phyloP scores from a whole-genome alignment of 1,140 invertebrate species.

The Diabrotica undecimpunctata region DNA sequence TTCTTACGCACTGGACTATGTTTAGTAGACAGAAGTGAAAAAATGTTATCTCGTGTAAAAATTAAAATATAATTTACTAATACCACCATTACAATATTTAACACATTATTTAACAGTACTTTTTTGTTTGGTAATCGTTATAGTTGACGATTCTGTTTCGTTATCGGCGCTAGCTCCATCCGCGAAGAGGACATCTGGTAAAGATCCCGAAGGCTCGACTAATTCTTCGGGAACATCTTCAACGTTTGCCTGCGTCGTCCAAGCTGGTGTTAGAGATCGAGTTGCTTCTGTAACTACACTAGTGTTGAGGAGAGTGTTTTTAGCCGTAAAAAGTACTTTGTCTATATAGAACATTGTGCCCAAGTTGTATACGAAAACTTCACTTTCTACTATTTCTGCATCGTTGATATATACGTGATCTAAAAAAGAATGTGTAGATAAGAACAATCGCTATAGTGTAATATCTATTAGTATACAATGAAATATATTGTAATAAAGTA shows the following conservation, averaged over 20 bases:
- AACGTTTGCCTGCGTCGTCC: slow-evolving; percentile 41
- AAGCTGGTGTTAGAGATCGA: slow-evolving; percentile 14
- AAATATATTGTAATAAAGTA: neutral
- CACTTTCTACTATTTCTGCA: slow-evolving; percentile 55
- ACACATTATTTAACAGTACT: slow-evolving; percentile 14
- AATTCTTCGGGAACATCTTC: slow-evolving; percentile 52
- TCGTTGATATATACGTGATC: slow-evolving; percentile 53
- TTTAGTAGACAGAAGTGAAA: neutral
- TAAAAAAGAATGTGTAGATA: slow-evolving; percentile 27
- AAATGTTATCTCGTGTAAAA: neutral
- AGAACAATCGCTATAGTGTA: neutral
- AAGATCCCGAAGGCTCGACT: slow-evolving; percentile 37
- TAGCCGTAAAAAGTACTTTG: slow-evolving; percentile 51
- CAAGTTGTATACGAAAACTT: slow-evolving; percentile 60
- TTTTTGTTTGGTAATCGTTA: slow-evolving; percentile 11
- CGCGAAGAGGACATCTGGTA: slow-evolving; percentile 37
- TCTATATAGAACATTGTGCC: slow-evolving; percentile 61
- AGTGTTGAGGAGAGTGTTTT: slow-evolving; percentile 42
- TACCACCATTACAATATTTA: neutral
- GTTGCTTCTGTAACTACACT: slow-evolving; percentile 35
- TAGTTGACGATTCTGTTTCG: slow-evolving; percentile 17
- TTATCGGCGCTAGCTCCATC: slow-evolving; percentile 28
- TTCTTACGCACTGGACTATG: neutral
- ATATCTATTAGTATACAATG: neutral
- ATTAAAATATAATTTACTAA: neutral